Base-by-base conservation (phyloP, 2,113 vertebrate species). In the Cebus imitator region DNA sequence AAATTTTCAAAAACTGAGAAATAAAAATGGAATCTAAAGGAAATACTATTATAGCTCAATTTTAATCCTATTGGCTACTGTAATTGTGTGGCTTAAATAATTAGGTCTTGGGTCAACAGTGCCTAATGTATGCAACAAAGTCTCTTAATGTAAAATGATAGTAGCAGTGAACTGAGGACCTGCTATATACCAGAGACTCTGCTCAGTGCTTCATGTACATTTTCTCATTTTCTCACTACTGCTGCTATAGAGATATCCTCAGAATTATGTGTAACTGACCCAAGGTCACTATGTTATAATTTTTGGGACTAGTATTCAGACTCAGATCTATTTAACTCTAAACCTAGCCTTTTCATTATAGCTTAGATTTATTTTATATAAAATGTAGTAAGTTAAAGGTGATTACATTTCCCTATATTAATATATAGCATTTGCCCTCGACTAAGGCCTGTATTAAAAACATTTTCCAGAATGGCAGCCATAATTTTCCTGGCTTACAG, bases 21-120 rank as follows among this genome's bases (percentile, higher is more conserved):
- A 75, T 95, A 80, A 92, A 57, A 84, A 70, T 89, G 80, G 14
- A 90, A 37, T 52, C 73, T 20, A 87, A 84, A 91, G 43, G 57
- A 90, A 84, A 68, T 86, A 57, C 37, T 89, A 7, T n/a, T 72
- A 4, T 27, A 87, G 17, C 11, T 96, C 55, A 91, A 4, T 82
- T 94, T 93, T 18, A 80, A 0, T 94, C 55, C 8, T 30, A 27
- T 84, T 80, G 10, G 27, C 73, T 91, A 30, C 17, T 61, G 0
- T 87, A 81, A 87, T 86, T 86, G 6, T 23, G 27, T 85, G 45
- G 23, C 68, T 70, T 92, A 80, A 95, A 50, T 95, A 70, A 50
- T 72, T 89, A 27, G 25, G 6, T 82, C 35, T 37, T 78, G 25
- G n/a, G 13, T 93, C 64, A 76, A 21, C 21, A 55, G 48, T 35